Evolutionary conservation across 2,888 invertebrate genomes (phyloP).

Genomic region (Philaethria dido): DNA sequence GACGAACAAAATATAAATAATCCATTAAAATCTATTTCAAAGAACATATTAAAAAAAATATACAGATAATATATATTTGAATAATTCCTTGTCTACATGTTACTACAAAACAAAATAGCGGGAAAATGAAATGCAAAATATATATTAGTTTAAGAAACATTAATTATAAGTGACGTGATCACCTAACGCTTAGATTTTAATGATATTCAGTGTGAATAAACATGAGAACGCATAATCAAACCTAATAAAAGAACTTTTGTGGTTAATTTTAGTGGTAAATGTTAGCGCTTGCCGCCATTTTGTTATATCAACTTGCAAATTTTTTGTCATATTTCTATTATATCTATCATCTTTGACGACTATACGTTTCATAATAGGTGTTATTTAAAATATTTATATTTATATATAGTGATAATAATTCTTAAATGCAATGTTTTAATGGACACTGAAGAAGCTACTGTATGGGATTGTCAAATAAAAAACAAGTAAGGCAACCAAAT

Average conservation of each 20-base stretch:
- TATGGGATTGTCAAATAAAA: slow-evolving; percentile 22
- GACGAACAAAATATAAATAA: not conserved
- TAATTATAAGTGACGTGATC: slow-evolving; percentile 41
- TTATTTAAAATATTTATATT: slow-evolving; percentile 10
- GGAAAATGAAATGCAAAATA: slow-evolving; percentile 19
- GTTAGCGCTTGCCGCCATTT: slow-evolving; percentile 23
- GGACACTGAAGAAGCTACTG: not conserved
- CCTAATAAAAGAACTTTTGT: slow-evolving; percentile 26
- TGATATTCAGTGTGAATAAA: slow-evolving; percentile 39
- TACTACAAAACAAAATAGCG: not conserved
- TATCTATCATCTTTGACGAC: not conserved
- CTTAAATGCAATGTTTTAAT: slow-evolving; percentile 6
- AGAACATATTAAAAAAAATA: not conserved
- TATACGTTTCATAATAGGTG: slow-evolving; percentile 6
- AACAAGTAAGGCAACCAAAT: not conserved
- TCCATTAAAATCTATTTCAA: not conserved
- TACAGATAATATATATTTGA: not conserved
- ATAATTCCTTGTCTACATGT: not conserved
- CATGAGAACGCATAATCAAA: slow-evolving; percentile 36
- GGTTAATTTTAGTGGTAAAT: slow-evolving; percentile 14
- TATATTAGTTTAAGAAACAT: slow-evolving; percentile 35
- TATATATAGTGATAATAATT: not conserved
- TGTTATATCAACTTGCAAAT: slow-evolving; percentile 6
- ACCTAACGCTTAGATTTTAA: slow-evolving; percentile 34
- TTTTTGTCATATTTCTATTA: slow-evolving; percentile 11